These are phyloP conservation scores for Brachionus calyciflorus DNA, from an alignment of 1,140 invertebrate genomes.

Conservation along the genomic window DNA sequence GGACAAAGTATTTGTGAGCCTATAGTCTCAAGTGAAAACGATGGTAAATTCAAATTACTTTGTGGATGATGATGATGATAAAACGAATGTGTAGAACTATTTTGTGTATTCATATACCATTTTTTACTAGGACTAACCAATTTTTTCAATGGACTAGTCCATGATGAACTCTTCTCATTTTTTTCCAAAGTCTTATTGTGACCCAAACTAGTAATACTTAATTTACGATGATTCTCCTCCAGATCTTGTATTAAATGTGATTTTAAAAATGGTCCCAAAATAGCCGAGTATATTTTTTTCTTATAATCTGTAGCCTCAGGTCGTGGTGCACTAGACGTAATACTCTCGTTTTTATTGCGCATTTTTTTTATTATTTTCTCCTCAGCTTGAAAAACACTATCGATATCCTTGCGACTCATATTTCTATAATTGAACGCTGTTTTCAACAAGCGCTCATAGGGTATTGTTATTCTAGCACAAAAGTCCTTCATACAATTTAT, in stretches of 20 bases:
- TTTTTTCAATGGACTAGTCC: background rate
- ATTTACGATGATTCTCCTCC: background rate
- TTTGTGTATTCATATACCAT: conserved; percentile 4
- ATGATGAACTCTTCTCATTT: too few species aligned
- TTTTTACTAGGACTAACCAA: background rate
- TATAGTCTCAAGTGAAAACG: conserved; percentile 21
- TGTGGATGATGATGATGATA: conserved; percentile 36
- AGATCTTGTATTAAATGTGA: conserved; percentile 21
- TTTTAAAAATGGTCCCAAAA: background rate
- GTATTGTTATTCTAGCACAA: background rate
- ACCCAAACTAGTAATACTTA: too few species aligned
- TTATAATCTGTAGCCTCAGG: background rate
- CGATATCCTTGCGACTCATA: conserved; percentile 46
- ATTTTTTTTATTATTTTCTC: conserved; percentile 42
- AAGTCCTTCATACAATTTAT: conserved; percentile 14
- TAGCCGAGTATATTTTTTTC: conserved; percentile 40
- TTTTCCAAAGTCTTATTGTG: too few species aligned
- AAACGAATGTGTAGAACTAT: background rate
- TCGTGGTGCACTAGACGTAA: too few species aligned
- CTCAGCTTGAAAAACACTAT: conserved; percentile 5
- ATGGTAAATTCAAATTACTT: conserved; percentile 13
- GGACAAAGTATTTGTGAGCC: conserved; percentile 11
- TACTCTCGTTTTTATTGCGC: background rate
- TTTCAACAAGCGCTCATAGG: background rate
- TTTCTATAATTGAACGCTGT: conserved; percentile 27